Evolutionary conservation across 2,113 vertebrate genomes (phyloP).

Genomic region (Scalopus aquaticus): DNA sequence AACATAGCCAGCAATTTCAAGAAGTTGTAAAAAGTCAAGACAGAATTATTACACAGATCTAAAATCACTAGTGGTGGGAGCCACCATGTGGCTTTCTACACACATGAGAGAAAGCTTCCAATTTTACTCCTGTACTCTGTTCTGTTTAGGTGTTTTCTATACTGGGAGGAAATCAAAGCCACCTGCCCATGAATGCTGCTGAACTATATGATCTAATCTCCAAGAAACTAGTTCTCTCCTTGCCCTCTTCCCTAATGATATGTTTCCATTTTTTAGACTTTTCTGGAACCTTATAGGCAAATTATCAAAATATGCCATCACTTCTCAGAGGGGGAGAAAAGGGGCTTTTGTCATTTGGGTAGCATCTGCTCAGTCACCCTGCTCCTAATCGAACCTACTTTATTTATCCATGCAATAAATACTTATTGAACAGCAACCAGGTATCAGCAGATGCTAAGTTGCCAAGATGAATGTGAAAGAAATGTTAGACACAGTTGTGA

Average conservation of each 20-base stretch:
- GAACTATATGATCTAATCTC: not conserved
- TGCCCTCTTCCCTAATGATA: not conserved
- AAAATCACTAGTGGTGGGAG: slow-evolving; percentile 76
- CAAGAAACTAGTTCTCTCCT: not conserved
- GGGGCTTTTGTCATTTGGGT: slow-evolving; percentile 27
- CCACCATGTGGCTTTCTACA: slow-evolving; percentile 77
- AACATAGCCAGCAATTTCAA: slow-evolving; percentile 16
- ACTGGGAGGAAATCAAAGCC: not conserved
- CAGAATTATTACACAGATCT: slow-evolving; percentile 35
- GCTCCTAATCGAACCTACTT: slow-evolving; percentile 22
- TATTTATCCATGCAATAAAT: slow-evolving; percentile 60
- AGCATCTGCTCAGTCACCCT: slow-evolving; percentile 46
- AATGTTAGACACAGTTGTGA: slow-evolving; percentile 44
- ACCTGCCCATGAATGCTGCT: not conserved
- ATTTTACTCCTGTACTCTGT: slow-evolving; percentile 40
- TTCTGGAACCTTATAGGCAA: slow-evolving; percentile 27
- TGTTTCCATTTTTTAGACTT: not conserved
- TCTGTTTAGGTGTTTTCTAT: not conserved
- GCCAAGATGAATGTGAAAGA: slow-evolving; percentile 54
- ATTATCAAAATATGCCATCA: slow-evolving; percentile 21
- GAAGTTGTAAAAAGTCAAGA: slow-evolving; percentile 51
- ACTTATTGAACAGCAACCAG: slow-evolving; percentile 54
- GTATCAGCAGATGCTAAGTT: slow-evolving; percentile 42
- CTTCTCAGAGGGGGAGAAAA: not conserved
- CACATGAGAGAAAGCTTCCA: slow-evolving; percentile 69